A percentile compares a stretch with the other conserved stretches of the same genome.
phyloP scores from a whole-genome alignment of 2,888 invertebrate genomes.

The Tetanocera ferruginea region DNA sequence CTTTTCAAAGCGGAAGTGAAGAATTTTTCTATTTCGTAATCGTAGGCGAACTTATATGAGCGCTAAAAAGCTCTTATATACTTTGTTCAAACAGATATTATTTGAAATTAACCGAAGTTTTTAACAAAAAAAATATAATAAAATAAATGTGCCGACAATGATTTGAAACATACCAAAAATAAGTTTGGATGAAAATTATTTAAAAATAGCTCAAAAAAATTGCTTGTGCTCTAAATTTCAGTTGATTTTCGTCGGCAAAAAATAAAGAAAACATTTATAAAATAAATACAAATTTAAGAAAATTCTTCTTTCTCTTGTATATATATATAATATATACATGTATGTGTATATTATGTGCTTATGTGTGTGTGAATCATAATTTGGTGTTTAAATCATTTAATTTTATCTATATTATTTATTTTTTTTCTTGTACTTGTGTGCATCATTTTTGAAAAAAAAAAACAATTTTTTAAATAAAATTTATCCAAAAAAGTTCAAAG shows the following conservation, averaged over 20 bases:
- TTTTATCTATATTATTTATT: neutral
- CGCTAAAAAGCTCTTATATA: neutral
- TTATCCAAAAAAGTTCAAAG: neutral
- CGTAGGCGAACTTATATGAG: neutral
- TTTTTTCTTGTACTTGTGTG: neutral
- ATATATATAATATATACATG: too few relatives aligned
- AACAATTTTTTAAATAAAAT: too few relatives aligned
- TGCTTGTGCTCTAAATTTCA: conserved; percentile 39
- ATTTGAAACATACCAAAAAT: conserved; percentile 31
- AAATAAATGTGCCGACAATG: conserved; percentile 26
- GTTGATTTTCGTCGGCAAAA: conserved; percentile 5
- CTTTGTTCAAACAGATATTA: neutral
- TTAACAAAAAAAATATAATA: conserved; percentile 9
- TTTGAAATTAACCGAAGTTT: neutral
- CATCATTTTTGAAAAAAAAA: neutral
- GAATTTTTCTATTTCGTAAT: conserved; percentile 19
- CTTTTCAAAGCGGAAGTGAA: neutral
- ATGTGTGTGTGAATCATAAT: neutral
- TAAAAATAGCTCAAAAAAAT: conserved; percentile 40
- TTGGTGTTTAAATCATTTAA: neutral
- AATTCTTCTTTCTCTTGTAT: neutral
- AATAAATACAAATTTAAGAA: neutral
- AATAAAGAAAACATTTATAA: neutral
- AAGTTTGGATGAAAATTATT: conserved; percentile 22
- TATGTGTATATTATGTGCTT: too few relatives aligned